phyloP scores from a whole-genome alignment of 1,140 invertebrate genomes.

The Drosophila murphyi region DNA sequence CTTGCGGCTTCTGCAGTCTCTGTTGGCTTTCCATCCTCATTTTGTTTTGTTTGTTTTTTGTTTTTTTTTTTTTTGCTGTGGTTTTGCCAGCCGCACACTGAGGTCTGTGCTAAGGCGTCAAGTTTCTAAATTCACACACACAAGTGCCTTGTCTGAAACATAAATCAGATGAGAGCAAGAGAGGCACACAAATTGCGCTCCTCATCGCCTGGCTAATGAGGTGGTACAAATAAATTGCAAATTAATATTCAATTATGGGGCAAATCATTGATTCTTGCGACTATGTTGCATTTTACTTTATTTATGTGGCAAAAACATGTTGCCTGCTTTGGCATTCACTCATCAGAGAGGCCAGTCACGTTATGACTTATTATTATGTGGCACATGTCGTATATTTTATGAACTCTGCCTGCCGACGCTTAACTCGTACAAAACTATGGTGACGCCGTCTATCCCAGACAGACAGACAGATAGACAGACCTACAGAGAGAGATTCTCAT shows the following conservation, averaged over 20 bases:
- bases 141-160: slow-evolving; percentile 33
- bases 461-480: slow-evolving; percentile 10
- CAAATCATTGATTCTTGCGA: slow-evolving; percentile 56
- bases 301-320: slow-evolving; percentile 7
- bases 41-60: not conserved
- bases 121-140: slow-evolving; percentile 24
- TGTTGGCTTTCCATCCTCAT: not conserved
- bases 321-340: not conserved
- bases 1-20: slow-evolving; percentile 40
- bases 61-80: not conserved
- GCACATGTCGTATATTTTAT: slow-evolving; percentile 66
- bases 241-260: slow-evolving; percentile 74
- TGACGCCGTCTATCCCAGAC: slow-evolving; percentile 20
- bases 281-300: slow-evolving; percentile 10
- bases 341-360: slow-evolving; percentile 48
- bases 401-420: slow-evolving; percentile 32
- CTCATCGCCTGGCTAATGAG: slow-evolving; percentile 30
- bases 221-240: slow-evolving; percentile 52
- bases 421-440: slow-evolving; percentile 37
- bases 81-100: slow-evolving; percentile 43
- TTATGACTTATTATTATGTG: slow-evolving; percentile 58
- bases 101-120: slow-evolving; percentile 22
- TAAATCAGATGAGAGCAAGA: slow-evolving; percentile 50
- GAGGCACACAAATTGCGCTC: slow-evolving; percentile 11
- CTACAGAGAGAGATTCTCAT: slow-evolving; percentile 8